phyloP scores from a whole-genome alignment of 1,140 invertebrate genomes.

The Halictus rubicundus region DNA sequence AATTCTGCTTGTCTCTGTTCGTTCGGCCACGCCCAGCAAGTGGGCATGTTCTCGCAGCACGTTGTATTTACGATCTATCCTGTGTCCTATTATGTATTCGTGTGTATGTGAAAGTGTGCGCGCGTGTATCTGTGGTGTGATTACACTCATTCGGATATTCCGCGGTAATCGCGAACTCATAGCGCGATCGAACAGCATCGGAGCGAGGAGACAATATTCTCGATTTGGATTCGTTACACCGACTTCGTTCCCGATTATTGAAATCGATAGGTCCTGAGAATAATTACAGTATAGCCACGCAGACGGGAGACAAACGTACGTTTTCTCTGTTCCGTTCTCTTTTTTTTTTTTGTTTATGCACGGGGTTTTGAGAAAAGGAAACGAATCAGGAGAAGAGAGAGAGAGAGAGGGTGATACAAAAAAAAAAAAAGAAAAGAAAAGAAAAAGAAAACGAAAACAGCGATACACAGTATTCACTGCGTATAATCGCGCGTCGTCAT shows the following conservation, averaged over 20 bases:
- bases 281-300: conserved; percentile 54
- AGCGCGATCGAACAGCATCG: conserved; percentile 34
- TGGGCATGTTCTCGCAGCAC: too few relatives aligned
- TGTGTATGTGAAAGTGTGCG: background rate
- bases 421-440: background rate
- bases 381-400: too few relatives aligned
- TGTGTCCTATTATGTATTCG: too few relatives aligned
- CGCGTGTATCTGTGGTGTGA: background rate
- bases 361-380: too few relatives aligned
- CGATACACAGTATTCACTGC: background rate
- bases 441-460: background rate
- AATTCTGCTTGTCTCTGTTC: background rate
- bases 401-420: too few relatives aligned
- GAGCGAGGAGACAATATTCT: background rate
- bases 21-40: background rate
- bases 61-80: too few relatives aligned
- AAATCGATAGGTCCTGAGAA: conserved; percentile 64
- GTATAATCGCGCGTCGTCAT: background rate
- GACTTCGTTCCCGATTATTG: conserved; percentile 44
- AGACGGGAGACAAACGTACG: background rate
- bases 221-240: background rate
- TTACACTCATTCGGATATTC: background rate
- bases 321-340: too few relatives aligned
- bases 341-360: too few relatives aligned
- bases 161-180: conserved; percentile 29